Evolutionary conservation across 1,140 invertebrate genomes (phyloP), one percentile per base, ranked within the genome.

Genomic region (Colletes gigas): DNA sequence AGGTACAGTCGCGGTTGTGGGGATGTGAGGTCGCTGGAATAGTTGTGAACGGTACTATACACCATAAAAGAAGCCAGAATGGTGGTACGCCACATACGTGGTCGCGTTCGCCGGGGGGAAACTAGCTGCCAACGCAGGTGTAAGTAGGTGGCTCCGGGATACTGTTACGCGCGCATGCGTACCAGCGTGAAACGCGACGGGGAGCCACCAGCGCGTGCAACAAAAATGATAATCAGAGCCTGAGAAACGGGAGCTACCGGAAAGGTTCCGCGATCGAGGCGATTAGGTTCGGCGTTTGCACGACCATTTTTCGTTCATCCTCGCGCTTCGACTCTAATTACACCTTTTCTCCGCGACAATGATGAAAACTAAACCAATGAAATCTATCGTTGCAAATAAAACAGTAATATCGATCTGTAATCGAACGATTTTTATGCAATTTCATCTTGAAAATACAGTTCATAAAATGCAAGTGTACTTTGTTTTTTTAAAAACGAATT

Each of bases 201-300:
- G 44, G 30, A 21, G 14, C 14, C 57, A 17, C 47, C 54, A 19
- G 57, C 17, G 15, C 72, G 69, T 74, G 71, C n/a, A 52, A 54
- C 30, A 75, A 86, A 86, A 82, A 77, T 85, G 84, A 82, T 79
- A 82, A 86, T 86, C 76, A 85, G 65, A 65, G 57, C 60, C 55
- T 60, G 74, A 78, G 83, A 86, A 82, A 86, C 66, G 75, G 70
- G 65, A 77, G 79, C 73, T 82, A 83, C 65, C 83, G 78, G 72
- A 50, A 69, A 69, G 70, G 59, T 84, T 78, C 41, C 47, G 50
- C 30, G 83, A 84, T 82, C 41, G 14, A 63, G 54, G 65, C 41
- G 84, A 85, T 85, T 84, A 85, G 55, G n/a, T 57, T 59, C 70
- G 4, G 4, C 10, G n/a, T 52, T 62, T 21, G 30, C 41, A 47